Percentiles rank a stretch among this genome's conserved stretches.
These are phyloP conservation scores for Neoascia interrupta DNA, from an alignment of 2,888 invertebrate species.

Conservation along the genomic window DNA sequence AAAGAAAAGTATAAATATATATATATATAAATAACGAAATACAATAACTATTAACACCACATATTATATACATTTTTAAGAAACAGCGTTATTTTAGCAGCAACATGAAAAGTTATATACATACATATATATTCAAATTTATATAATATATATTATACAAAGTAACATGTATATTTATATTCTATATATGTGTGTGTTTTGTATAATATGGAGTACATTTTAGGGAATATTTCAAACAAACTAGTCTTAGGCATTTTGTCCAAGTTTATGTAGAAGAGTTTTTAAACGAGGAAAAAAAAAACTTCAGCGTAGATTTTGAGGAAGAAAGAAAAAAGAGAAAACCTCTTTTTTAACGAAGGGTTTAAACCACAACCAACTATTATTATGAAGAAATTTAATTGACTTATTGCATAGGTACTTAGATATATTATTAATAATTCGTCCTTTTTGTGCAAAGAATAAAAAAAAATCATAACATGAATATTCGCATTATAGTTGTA, in stretches of 20 bases:
- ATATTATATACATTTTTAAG: constrained; percentile 56
- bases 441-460: constrained; percentile 57
- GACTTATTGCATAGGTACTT: constrained; percentile 57
- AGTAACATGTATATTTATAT: constrained; percentile 17
- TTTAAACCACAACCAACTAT: constrained; percentile 11
- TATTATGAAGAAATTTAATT: constrained; percentile 29
- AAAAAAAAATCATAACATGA: constrained; percentile 5
- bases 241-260: constrained; percentile 65
- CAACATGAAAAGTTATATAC: constrained; percentile 28
- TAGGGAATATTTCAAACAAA: constrained; percentile 68
- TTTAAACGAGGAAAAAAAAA: not conserved
- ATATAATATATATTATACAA: constrained; percentile 46
- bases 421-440: constrained; percentile 57
- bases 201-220: constrained; percentile 64
- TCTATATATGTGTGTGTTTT: constrained; percentile 21
- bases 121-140: constrained; percentile 45
- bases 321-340: constrained; percentile 6
- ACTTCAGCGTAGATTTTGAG: too few relatives aligned
- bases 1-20: constrained; percentile 34
- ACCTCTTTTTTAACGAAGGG: constrained; percentile 1
- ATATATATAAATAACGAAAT: constrained; percentile 40
- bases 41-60: constrained; percentile 66
- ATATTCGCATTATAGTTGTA: constrained; percentile 12
- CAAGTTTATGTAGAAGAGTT: constrained; percentile 59
- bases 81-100: constrained; percentile 45